These are phyloP conservation scores for Spodoptera picta DNA, from an alignment of 2,888 invertebrate genomes.

Conservation along the genomic window DNA sequence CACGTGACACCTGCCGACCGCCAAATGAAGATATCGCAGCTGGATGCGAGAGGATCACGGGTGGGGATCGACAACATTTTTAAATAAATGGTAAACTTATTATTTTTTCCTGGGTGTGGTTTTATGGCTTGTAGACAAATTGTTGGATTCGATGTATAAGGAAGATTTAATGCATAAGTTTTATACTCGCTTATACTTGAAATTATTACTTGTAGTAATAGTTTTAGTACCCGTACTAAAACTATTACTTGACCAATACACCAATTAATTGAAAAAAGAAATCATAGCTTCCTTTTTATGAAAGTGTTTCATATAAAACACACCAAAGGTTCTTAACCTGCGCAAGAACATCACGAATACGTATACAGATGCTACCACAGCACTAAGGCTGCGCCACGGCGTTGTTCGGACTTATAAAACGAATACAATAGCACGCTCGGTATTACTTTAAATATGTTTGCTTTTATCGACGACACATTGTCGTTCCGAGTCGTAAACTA, in stretches of 20 bases:
- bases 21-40: slow-evolving; percentile 89
- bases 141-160: too few relatives aligned
- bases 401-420: slow-evolving; percentile 58
- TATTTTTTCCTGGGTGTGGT: too few relatives aligned
- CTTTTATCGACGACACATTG: slow-evolving; percentile 47
- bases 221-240: too few relatives aligned
- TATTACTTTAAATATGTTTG: slow-evolving; percentile 58
- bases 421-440: slow-evolving; percentile 66
- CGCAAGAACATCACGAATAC: slow-evolving; percentile 63
- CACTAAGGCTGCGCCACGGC: slow-evolving; percentile 56
- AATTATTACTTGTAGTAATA: too few relatives aligned
- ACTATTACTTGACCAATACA: too few relatives aligned
- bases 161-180: too few relatives aligned
- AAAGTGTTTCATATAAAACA: background rate
- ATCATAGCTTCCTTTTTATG: too few relatives aligned
- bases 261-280: too few relatives aligned
- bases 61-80: slow-evolving; percentile 71
- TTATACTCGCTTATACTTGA: too few relatives aligned
- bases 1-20: slow-evolving; percentile 88
- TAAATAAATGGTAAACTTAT: background rate
- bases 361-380: slow-evolving; percentile 69
- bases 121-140: too few relatives aligned
- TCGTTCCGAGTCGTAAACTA: slow-evolving; percentile 40
- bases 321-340: slow-evolving; percentile 58
- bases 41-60: slow-evolving; percentile 80